Base-by-base conservation (phyloP, 2,888 invertebrate genomes). In the Trissoscelio sp. region DNA sequence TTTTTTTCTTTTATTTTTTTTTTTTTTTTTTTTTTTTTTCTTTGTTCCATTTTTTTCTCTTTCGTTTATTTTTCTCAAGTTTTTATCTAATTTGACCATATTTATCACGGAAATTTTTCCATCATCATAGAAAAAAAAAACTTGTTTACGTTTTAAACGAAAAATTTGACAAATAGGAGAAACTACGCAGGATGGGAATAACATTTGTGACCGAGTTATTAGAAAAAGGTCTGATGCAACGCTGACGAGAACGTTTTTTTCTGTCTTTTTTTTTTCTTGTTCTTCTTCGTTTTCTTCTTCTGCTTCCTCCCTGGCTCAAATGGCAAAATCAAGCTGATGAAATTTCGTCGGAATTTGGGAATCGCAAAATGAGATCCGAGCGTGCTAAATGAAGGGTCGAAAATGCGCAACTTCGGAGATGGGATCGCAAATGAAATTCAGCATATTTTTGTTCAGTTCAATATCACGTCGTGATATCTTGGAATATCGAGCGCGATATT, bases 301-400 rank as follows among this genome's bases (percentile, higher is more conserved):
- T n/a, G n/a, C n/a, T 12, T 14, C 34, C 0, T 31, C 34, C 28
- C 3, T 22, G 7, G 11, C 11, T 24, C 28, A 34, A 64, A 74
- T n/a, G 55, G 34, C 7, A 42, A 55, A 77, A 62, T 77, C 77
- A 55, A 51, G 53, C 62, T 69, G 69, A 77, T 62, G 69, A 77
- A 69, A 77, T 77, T 77, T 69, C 24, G 44, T 14, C 57, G 42
- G 42, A 74, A 77, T 69, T 77, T 77, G 62, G 69, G 28, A 60
- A 44, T 69, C 67, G 55, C 69, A 28, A 77, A 77, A 77, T 77
- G 77, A 69, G 69, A 69, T 77, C 22, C 44, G 44, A 31, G 51
- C 46, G 69, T 39, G 69, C 62, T 62, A 69, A 77, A 77, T 62
- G 69, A 77, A 62, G 55, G 55, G 53, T 55, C 44, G 53, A 69